These are phyloP conservation scores for Conger conger DNA, from an alignment of 2,113 vertebrate species.

Conservation along the genomic window DNA sequence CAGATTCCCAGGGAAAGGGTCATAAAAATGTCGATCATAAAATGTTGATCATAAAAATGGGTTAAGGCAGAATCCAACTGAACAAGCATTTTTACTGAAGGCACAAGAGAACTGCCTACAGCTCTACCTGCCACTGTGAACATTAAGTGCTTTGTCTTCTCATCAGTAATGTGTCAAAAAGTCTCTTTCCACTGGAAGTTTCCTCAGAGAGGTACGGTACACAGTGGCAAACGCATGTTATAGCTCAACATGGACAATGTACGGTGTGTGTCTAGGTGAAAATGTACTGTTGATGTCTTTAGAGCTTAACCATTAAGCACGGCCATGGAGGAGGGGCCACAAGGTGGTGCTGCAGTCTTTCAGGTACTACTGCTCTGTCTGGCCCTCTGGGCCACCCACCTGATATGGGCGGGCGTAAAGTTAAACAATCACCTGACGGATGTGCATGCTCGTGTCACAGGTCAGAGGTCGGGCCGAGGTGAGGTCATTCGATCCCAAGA, in stretches of 20 bases:
- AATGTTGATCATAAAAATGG: background rate
- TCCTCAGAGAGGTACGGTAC: background rate
- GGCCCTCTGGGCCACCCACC: background rate
- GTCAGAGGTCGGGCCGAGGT: constrained; percentile 91
- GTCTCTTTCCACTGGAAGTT: background rate
- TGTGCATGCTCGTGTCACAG: constrained; percentile 95
- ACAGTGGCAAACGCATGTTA: background rate
- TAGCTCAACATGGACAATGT: background rate
- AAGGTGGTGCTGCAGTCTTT: constrained; percentile 41
- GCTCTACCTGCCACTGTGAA: background rate
- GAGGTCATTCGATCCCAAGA: constrained; percentile 94
- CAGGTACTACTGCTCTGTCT: background rate
- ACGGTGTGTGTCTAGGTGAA: background rate
- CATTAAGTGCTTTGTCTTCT: background rate
- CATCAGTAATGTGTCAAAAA: background rate
- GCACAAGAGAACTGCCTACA: background rate
- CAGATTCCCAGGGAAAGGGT: background rate
- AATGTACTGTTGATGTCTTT: background rate
- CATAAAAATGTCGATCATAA: background rate
- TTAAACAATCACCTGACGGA: constrained; percentile 83
- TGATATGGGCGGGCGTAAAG: background rate
- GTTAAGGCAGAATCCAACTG: background rate
- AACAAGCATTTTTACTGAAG: background rate
- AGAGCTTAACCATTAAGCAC: background rate
- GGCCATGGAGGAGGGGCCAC: constrained; percentile 9